phyloP scores from a whole-genome alignment of 2,113 vertebrate genomes.

The Osmerus mordax region DNA sequence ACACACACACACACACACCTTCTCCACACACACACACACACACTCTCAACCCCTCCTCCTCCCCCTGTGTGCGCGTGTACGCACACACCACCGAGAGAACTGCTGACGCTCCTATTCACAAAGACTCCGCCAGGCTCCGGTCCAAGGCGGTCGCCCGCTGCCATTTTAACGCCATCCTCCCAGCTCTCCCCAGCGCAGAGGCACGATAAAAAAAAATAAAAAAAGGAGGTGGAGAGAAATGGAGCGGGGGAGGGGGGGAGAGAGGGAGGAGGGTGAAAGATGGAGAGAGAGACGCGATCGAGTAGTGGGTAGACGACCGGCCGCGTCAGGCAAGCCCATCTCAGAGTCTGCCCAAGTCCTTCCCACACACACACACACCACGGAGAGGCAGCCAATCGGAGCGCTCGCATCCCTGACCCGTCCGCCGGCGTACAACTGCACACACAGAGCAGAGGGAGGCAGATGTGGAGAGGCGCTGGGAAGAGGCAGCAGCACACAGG shows the following conservation, averaged over 20 bases:
- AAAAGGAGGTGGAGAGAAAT: constrained; percentile 16
- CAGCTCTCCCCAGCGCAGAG: constrained; percentile 33
- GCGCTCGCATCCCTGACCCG: constrained; percentile 52
- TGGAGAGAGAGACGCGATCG: constrained; percentile 18
- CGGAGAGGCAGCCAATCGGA: constrained; percentile 57
- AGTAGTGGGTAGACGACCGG: constrained; percentile 54
- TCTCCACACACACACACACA: background rate
- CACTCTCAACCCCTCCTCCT: background rate
- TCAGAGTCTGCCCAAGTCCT: constrained; percentile 55
- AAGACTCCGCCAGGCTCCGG: constrained; percentile 23
- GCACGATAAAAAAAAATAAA: constrained; percentile 1
- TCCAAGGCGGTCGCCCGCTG: constrained; percentile 7
- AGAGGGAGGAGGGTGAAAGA: background rate
- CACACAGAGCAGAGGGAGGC: constrained; percentile 54
- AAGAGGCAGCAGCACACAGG: constrained; percentile 35
- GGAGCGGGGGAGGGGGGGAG: background rate
- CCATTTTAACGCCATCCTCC: constrained; percentile 16
- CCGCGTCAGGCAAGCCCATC: constrained; percentile 52
- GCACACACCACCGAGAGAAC: background rate
- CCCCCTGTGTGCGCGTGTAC: background rate
- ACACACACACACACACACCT: background rate
- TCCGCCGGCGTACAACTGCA: constrained; percentile 64
- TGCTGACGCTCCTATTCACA: constrained; percentile 28
- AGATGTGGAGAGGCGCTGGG: constrained; percentile 55
- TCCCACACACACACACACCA: constrained; percentile 66